These are phyloP conservation scores for Drosophila jambulina DNA, from an alignment of 1,140 invertebrate genomes.

Conservation along the genomic window DNA sequence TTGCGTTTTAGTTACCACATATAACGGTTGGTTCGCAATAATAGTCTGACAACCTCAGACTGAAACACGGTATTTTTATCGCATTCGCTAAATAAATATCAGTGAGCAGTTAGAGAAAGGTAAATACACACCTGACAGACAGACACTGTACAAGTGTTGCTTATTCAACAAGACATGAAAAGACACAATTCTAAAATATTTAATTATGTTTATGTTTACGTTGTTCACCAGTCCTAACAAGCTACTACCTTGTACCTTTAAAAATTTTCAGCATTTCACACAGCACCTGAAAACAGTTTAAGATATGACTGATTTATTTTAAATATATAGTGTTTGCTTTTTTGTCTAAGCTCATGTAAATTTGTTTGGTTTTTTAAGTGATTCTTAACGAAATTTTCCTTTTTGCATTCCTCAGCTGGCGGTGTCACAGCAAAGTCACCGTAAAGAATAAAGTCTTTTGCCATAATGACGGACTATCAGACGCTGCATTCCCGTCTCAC, in stretches of 20 bases:
- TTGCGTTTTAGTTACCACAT: conserved; percentile 60
- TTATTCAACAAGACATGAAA: conserved; percentile 7
- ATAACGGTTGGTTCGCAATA: conserved; percentile 68
- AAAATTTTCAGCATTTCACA: background rate
- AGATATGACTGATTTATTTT: background rate
- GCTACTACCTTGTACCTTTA: no score
- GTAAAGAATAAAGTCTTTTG: conserved; percentile 18
- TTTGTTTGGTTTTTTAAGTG: background rate
- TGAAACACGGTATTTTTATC: conserved; percentile 34
- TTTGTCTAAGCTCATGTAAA: background rate
- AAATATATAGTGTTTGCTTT: background rate
- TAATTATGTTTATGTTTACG: background rate
- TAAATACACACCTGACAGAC: conserved; percentile 20
- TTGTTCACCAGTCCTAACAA: background rate
- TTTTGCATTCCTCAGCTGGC: conserved; percentile 14
- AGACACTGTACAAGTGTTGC: conserved; percentile 22
- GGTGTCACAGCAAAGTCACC: conserved; percentile 27
- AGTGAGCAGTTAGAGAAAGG: conserved; percentile 29
- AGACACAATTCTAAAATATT: background rate
- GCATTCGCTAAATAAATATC: conserved; percentile 29
- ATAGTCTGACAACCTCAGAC: conserved; percentile 15
- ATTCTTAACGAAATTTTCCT: background rate
- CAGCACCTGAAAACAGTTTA: background rate
- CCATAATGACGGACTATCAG: conserved; percentile 81
- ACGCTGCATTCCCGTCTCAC: conserved; percentile 82